These are phyloP conservation scores for Papilio helenus DNA, from an alignment of 1,140 invertebrate genomes.

Conservation along the genomic window DNA sequence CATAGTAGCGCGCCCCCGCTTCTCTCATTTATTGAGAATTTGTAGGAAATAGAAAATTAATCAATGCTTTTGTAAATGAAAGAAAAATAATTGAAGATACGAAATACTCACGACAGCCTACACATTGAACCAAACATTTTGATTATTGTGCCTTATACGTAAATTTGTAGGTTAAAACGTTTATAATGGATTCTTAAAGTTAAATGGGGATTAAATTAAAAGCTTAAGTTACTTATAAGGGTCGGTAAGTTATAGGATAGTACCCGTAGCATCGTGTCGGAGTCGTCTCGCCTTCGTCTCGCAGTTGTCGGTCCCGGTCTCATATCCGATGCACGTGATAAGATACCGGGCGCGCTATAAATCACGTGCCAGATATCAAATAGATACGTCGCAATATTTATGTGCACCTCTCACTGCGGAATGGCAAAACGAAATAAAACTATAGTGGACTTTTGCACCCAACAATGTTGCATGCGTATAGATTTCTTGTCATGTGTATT, in stretches of 20 bases:
- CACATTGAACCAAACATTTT: neutral
- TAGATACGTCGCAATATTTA: slow-evolving; percentile 40
- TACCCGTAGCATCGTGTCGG: neutral
- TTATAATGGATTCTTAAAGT: neutral
- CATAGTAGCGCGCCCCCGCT: neutral
- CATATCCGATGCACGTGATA: slow-evolving; percentile 40
- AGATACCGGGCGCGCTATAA: slow-evolving; percentile 35
- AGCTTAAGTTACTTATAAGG: neutral
- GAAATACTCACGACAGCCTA: neutral
- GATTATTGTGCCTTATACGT: neutral
- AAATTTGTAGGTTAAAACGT: neutral
- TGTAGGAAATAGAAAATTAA: neutral
- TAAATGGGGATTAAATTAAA: neutral
- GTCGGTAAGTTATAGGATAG: neutral
- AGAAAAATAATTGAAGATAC: neutral
- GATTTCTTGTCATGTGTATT: neutral
- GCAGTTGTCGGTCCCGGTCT: slow-evolving; percentile 21
- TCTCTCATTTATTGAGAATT: neutral
- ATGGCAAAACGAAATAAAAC: slow-evolving; percentile 36
- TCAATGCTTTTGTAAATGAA: neutral
- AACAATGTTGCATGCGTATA: neutral
- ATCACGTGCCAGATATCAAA: slow-evolving; percentile 39
- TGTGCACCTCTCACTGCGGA: slow-evolving; percentile 13
- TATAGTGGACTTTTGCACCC: neutral
- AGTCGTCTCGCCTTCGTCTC: slow-evolving; percentile 29